Conservation (phyloP, 2,113 vertebrate genomes). For the Setophaga kirtlandii region DNA sequence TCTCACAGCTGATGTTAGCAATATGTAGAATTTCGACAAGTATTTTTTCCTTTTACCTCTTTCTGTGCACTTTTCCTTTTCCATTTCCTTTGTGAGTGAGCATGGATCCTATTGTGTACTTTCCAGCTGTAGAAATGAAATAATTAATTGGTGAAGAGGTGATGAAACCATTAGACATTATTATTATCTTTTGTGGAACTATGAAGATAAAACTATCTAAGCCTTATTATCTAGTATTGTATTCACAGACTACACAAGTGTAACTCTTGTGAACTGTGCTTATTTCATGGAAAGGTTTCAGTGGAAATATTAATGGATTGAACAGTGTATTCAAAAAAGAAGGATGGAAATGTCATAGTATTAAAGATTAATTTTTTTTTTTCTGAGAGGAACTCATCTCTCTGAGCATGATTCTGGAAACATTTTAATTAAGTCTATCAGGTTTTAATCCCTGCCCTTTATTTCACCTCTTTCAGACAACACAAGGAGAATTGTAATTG, state of each 20-base stretch:
- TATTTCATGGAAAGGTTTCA: slow-evolving; percentile 1
- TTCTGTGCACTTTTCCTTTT: background rate
- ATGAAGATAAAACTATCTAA: background rate
- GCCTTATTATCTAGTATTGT: background rate
- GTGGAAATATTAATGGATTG: background rate
- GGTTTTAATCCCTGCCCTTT: background rate
- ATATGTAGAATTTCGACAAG: background rate
- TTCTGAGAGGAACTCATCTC: background rate
- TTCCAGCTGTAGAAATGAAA: background rate
- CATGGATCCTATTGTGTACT: background rate
- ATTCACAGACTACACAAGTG: background rate
- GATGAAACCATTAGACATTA: background rate
- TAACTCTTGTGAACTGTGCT: background rate
- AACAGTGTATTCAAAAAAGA: background rate
- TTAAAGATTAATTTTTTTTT: background rate
- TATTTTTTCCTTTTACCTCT: background rate
- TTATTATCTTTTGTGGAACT: background rate
- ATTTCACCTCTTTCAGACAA: background rate
- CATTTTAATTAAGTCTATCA: background rate
- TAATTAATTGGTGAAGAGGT: background rate
- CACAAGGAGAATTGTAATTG: background rate
- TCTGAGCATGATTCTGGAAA: background rate
- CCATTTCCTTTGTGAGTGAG: background rate
- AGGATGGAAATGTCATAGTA: background rate
- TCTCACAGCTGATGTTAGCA: background rate